Conservation (phyloP, 2,113 vertebrate species). For the Phocoena sinus region DNA sequence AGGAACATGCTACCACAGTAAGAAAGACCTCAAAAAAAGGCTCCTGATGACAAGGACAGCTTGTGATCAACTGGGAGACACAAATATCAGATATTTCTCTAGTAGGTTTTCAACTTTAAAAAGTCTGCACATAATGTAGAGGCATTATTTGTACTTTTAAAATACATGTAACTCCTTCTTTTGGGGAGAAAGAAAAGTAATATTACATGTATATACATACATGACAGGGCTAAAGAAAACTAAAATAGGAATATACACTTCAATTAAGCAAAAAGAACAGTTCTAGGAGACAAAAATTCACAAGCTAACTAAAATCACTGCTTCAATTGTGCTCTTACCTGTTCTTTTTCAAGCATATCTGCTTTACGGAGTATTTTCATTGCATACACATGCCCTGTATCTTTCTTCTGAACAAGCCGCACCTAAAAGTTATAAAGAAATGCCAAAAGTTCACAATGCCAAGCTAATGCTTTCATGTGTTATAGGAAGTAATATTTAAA, state of each 20-base stretch:
- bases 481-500: background rate
- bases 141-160: constrained; percentile 30
- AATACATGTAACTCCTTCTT: background rate
- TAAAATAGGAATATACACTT: constrained; percentile 15
- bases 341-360: constrained; percentile 99
- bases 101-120: background rate
- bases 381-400: constrained; percentile 97
- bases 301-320: background rate
- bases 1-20: background rate
- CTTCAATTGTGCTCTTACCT: constrained; percentile 81
- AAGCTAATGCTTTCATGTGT: background rate
- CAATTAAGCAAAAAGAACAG: constrained; percentile 14
- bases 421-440: constrained; percentile 81
- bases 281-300: background rate
- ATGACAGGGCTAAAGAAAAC: constrained; percentile 41
- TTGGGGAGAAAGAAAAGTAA: background rate
- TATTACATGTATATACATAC: background rate
- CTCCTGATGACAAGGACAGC: background rate
- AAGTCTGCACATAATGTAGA: background rate
- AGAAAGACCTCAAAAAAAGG: background rate
- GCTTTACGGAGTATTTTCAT: constrained; percentile 99
- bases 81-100: background rate
- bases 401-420: constrained; percentile 98
- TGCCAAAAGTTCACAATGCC: accelerated
- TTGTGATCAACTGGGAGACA: background rate